These are phyloP conservation scores for Nasua narica DNA, from an alignment of 2,797 vertebrate genomes.

Conservation along the genomic window DNA sequence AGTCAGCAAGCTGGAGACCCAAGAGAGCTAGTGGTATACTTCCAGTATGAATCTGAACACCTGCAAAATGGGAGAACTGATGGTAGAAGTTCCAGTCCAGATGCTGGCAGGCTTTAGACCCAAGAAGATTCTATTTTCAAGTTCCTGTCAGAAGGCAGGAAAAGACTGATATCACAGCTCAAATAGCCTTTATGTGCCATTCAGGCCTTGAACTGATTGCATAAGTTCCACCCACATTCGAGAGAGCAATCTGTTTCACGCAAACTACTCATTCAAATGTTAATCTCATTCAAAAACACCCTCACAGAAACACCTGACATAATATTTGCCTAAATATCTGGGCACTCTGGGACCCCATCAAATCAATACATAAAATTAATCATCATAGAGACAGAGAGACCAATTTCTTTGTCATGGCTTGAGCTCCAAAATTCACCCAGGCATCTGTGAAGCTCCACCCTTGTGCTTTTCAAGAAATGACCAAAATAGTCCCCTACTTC, in stretches of 20 bases:
- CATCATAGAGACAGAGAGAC: background rate
- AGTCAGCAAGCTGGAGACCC: background rate
- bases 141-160: background rate
- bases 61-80: background rate
- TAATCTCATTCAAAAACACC: background rate
- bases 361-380: background rate
- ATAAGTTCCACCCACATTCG: background rate
- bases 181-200: background rate
- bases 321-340: background rate
- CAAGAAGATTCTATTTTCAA: background rate
- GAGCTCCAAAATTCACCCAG: background rate
- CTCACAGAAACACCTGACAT: background rate
- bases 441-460: background rate
- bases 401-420: background rate
- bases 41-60: background rate
- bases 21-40: background rate
- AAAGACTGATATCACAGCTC: background rate
- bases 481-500: background rate
- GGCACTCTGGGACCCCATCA: background rate
- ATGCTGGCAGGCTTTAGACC: background rate
- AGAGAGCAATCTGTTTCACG: background rate
- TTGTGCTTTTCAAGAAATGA: background rate
- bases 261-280: background rate
- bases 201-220: background rate
- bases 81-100: background rate